These are phyloP conservation scores for Lissocephala sabroskyi DNA, from an alignment of 2,888 invertebrate genomes.

Conservation along the genomic window DNA sequence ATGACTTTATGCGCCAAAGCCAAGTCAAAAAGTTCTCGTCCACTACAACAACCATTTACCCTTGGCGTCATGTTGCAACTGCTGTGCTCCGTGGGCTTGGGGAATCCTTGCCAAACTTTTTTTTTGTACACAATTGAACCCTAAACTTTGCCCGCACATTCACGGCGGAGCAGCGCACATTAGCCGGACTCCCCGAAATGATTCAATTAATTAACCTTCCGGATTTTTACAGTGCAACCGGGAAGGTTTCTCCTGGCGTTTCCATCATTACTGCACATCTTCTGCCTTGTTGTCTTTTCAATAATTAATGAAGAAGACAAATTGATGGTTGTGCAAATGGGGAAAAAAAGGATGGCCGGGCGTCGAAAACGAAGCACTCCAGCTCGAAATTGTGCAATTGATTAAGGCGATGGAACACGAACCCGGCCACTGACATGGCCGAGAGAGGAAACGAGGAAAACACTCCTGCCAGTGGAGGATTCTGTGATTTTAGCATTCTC, in stretches of 20 bases:
- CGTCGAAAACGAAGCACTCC: too few species aligned
- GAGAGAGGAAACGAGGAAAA: too few species aligned
- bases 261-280: conserved; percentile 10
- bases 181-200: conserved; percentile 23
- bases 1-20: conserved; percentile 54
- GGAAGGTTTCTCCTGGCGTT: conserved; percentile 15
- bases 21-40: not conserved
- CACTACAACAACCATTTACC: not conserved
- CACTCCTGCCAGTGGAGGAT: too few species aligned
- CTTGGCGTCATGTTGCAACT: too few species aligned
- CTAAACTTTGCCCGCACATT: conserved; percentile 29
- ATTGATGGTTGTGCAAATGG: conserved; percentile 31
- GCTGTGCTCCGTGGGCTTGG: too few species aligned
- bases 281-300: conserved; percentile 22
- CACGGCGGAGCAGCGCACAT: conserved; percentile 8
- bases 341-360: not conserved
- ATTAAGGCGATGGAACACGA: too few species aligned
- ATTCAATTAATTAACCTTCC: conserved; percentile 59
- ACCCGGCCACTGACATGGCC: too few species aligned
- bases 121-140: conserved; percentile 35
- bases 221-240: conserved; percentile 39
- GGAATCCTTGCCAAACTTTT: conserved; percentile 36
- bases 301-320: conserved; percentile 62
- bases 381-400: too few species aligned
- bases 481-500: too few species aligned